Conservation (phyloP, 23 tunicate species). For the Oikopleura vanhoeffeni region DNA sequence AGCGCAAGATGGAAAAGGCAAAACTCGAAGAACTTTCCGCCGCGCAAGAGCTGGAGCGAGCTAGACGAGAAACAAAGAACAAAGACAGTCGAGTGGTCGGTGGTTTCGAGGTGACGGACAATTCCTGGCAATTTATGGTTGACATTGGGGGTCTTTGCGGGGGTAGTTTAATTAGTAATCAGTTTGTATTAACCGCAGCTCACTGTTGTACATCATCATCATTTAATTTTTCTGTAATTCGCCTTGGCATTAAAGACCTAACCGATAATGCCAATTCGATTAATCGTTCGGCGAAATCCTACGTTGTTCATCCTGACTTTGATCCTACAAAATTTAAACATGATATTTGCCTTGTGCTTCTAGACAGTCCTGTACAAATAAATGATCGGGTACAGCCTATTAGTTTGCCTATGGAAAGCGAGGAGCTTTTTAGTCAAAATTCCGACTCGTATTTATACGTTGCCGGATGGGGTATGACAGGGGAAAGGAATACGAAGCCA, state of each 20-base stretch:
- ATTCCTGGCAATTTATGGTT: conserved; percentile 15
- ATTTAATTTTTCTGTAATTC: not conserved
- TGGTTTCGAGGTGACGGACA: not conserved
- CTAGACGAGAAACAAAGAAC: not conserved
- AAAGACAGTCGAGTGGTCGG: not conserved
- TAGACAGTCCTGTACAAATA: not conserved
- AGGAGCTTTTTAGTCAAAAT: not conserved
- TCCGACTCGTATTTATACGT: not conserved
- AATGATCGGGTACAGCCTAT: not conserved
- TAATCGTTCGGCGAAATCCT: not conserved
- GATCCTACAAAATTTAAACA: not conserved
- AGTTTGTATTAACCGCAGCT: not conserved
- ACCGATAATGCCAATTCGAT: not conserved
- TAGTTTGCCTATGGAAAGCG: not conserved
- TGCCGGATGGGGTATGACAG: conserved; percentile 6
- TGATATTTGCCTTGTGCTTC: not conserved
- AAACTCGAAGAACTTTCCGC: not conserved
- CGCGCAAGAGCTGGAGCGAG: not conserved
- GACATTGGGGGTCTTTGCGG: conserved; percentile 7
- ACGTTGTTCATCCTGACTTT: not conserved
- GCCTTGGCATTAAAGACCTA: not conserved
- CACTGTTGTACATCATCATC: not conserved
- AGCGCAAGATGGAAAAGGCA: not conserved
- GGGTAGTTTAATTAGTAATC: not conserved
- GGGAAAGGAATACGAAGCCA: not conserved